A percentile compares a stretch with the other conserved stretches of the same genome.
phyloP scores from a whole-genome alignment of 1,140 invertebrate genomes.

The Sycobia sp. region DNA sequence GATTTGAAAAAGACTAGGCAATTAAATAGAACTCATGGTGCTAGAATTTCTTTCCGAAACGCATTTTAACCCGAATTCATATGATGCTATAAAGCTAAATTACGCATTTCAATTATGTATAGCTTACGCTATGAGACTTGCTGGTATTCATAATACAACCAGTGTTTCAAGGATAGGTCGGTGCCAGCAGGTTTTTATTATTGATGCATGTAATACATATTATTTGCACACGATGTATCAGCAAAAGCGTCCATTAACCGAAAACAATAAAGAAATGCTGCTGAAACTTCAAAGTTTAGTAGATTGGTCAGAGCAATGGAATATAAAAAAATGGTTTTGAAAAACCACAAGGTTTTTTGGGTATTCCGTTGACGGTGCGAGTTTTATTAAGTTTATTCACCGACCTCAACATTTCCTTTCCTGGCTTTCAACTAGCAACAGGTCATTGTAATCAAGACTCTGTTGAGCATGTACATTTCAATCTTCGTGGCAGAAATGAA shows the following conservation, averaged over 20 bases:
- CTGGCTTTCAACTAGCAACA: slow-evolving; percentile 33
- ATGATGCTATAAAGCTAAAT: slow-evolving; percentile 40
- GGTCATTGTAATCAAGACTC: slow-evolving; percentile 39
- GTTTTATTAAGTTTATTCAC: background rate
- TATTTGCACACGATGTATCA: slow-evolving; percentile 14
- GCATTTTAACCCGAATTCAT: slow-evolving; percentile 36
- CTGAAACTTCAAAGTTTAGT: slow-evolving; percentile 27
- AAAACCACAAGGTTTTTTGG: slow-evolving; percentile 3
- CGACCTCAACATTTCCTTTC: slow-evolving; percentile 5
- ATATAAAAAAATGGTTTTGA: background rate
- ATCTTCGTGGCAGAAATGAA: slow-evolving; percentile 35
- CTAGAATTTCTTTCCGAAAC: slow-evolving; percentile 35
- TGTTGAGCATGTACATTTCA: slow-evolving; percentile 36
- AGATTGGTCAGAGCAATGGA: slow-evolving; percentile 29
- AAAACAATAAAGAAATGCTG: slow-evolving; percentile 29
- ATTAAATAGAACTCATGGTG: background rate
- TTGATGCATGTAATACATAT: slow-evolving; percentile 34
- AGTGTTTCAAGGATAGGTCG: background rate
- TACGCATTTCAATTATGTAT: slow-evolving; percentile 34
- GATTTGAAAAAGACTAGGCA: slow-evolving; percentile 35
- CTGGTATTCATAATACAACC: slow-evolving; percentile 6
- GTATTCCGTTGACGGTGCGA: background rate
- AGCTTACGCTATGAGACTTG: slow-evolving; percentile 24
- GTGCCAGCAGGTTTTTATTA: background rate
- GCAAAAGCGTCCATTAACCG: slow-evolving; percentile 30